Conservation (phyloP, 2,888 invertebrate species). For the Heliconius charithonia region DNA sequence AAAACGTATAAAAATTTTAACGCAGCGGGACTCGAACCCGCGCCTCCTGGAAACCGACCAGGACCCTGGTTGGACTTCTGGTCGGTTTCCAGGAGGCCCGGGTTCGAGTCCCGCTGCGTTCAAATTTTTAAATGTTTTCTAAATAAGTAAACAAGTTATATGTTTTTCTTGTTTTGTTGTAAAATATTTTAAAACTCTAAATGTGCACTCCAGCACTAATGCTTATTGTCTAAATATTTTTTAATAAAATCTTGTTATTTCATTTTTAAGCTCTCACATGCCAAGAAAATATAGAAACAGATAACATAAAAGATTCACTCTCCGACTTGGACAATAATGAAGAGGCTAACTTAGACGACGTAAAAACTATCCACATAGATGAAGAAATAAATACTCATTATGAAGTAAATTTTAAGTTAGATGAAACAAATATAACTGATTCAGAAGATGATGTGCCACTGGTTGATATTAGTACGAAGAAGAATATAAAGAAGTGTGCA, state of each 20-base stretch:
- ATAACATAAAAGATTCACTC: constrained; percentile 17
- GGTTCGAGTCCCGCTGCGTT: too few relatives aligned
- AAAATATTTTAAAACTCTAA: too few relatives aligned
- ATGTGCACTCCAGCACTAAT: too few relatives aligned
- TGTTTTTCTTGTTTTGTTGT: too few relatives aligned
- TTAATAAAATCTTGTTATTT: not conserved
- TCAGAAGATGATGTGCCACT: constrained; percentile 61
- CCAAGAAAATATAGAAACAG: constrained; percentile 2
- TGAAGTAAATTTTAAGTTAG: constrained; percentile 4
- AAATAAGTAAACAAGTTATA: too few relatives aligned
- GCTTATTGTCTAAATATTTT: not conserved
- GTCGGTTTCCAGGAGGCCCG: too few relatives aligned
- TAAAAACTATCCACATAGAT: not conserved
- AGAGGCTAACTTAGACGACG: not conserved
- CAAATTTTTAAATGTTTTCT: too few relatives aligned
- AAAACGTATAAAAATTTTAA: too few relatives aligned
- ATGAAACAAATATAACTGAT: constrained; percentile 48
- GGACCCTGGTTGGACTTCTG: too few relatives aligned
- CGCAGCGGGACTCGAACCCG: too few relatives aligned
- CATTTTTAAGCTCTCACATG: not conserved
- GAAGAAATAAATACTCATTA: constrained; percentile 8
- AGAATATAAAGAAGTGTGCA: constrained; percentile 33
- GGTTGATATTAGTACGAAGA: constrained; percentile 49
- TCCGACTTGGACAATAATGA: constrained; percentile 7
- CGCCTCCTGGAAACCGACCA: too few relatives aligned